phyloP scores from a whole-genome alignment of 30 jellyfish, hydroid and myxozoan genomes.

The Aurelia sp. region DNA sequence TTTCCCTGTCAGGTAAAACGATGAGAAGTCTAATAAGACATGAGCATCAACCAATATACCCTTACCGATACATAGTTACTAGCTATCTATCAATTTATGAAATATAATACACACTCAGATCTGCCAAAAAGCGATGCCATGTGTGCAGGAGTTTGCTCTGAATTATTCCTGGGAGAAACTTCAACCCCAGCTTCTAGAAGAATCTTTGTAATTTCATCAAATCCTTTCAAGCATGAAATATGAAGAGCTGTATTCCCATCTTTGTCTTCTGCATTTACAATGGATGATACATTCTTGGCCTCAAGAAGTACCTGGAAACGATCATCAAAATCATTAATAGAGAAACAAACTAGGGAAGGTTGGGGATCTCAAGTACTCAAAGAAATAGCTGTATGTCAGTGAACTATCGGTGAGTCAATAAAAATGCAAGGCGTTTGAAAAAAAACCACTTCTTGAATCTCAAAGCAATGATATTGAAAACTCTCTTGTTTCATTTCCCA shows the following conservation, averaged over 20 bases:
- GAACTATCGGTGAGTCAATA: too few species aligned
- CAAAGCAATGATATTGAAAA: too few species aligned
- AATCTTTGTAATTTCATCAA: conserved; percentile 71
- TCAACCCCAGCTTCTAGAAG: conserved; percentile 72
- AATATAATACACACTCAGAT: conserved; percentile 71
- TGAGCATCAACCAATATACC: too few species aligned
- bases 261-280: conserved; percentile 71
- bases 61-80: too few species aligned
- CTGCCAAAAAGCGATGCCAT: conserved; percentile 90
- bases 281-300: conserved; percentile 29
- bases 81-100: background rate
- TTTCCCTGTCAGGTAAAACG: too few species aligned
- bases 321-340: too few species aligned
- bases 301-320: conserved; percentile 39
- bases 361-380: background rate
- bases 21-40: too few species aligned
- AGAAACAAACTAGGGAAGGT: background rate
- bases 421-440: too few species aligned
- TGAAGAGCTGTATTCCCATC: conserved; percentile 92
- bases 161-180: conserved; percentile 71
- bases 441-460: too few species aligned
- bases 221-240: conserved; percentile 85
- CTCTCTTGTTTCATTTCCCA: too few species aligned
- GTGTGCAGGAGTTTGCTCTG: conserved; percentile 89
- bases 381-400: too few species aligned